A percentile compares a stretch with the other conserved stretches of the same genome.
Evolutionary conservation across 2,113 vertebrate genomes (phyloP).

Genomic region (Microcebus griseorufus): DNA sequence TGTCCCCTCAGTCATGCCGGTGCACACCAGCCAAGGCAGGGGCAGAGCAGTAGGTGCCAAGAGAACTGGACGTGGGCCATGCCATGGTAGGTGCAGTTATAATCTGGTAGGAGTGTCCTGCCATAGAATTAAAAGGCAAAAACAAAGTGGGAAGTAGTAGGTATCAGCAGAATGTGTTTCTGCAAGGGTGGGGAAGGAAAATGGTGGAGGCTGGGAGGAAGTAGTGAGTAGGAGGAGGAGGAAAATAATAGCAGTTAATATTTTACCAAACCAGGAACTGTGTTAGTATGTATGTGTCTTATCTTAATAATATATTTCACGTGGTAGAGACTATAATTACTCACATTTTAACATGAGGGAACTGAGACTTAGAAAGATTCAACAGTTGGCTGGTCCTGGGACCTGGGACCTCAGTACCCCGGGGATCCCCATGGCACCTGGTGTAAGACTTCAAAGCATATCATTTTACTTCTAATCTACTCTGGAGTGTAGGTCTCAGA

Average conservation of each 20-base stretch:
- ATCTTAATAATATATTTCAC: not conserved
- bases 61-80: not conserved
- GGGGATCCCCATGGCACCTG: not conserved
- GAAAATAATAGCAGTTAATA: not conserved
- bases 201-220: too few species aligned
- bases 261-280: not conserved
- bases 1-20: not conserved
- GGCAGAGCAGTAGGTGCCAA: not conserved
- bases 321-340: not conserved
- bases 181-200: not conserved
- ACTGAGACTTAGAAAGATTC: not conserved
- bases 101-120: not conserved
- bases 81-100: rapidly evolving
- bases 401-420: not conserved
- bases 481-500: not conserved
- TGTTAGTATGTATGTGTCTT: not conserved
- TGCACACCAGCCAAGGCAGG: not conserved
- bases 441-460: not conserved
- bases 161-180: not conserved
- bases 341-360: not conserved
- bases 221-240: not conserved
- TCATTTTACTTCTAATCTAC: not conserved
- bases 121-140: not conserved
- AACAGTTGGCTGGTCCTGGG: not conserved
- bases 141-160: not conserved